Base-by-base conservation (phyloP, 1,140 invertebrate genomes). In the Drosophila bifasciata region DNA sequence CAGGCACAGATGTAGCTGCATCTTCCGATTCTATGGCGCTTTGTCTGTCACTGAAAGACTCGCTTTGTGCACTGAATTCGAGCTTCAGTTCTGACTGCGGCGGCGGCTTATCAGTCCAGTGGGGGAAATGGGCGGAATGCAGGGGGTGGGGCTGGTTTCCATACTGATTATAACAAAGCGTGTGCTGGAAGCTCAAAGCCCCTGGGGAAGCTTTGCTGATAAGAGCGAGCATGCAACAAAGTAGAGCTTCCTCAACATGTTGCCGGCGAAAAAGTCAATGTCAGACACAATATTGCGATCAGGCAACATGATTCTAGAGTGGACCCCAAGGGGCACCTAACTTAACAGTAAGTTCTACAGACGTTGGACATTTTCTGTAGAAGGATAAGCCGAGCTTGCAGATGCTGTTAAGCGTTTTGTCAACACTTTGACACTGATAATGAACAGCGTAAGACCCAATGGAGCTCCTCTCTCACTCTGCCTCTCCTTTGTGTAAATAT, bases 201-300 rank as follows among this genome's bases (percentile, higher is more conserved):
- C 64, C 21, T 8, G 50, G 66, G 66, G 32, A 48, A 69, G 66
- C 66, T 69, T 56, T 32, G 16, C 19, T 15, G 43, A 68, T 48
- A 9, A 13, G 3, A 36, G 32, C 32, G 32, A 0, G 4, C 11
- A 13, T 32, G 43, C 64, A 40, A 69, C 50, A 69, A 68, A 48
- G 63, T 56, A 68, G 17, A 69, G 66, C 66, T 68, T 53, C 46
- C 21, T 11, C 16, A 17, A 9, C 43, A 32, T 48, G 50, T 48
- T 15, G 32, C 32, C 17, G 17, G 43, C n/a, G 23, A 32, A 68
- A 68, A 40, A 17, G 13, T 16, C 8, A 5, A 52, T 6, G 19
- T 21, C 28, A 11, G 16, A 25, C 9, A 4, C 45, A 50, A 48
- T n/a, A 39, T 46, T 36, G 53, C 16, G 21, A 43, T 23, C 6